A percentile compares a stretch with the other conserved stretches of the same genome.
Conservation (phyloP, 2,113 vertebrate genomes). For the Acrocephalus kingi region DNA sequence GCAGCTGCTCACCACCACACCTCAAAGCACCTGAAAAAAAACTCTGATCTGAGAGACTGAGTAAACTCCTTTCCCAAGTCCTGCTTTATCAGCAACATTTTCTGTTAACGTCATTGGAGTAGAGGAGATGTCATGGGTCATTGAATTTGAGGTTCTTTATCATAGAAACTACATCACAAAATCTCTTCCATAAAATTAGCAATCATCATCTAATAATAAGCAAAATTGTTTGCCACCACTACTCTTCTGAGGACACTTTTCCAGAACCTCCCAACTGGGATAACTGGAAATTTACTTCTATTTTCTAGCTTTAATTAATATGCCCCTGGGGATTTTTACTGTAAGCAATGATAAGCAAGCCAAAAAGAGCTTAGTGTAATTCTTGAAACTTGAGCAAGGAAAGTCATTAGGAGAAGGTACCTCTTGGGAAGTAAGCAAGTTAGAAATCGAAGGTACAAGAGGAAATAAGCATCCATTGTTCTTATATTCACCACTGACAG, state of each 20-base stretch:
- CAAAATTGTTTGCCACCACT: not conserved
- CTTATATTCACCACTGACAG: not conserved
- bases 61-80: not conserved
- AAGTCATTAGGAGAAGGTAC: conserved; percentile 2
- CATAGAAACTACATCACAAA: not conserved
- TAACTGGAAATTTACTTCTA: not conserved
- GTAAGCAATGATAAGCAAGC: not conserved
- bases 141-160: not conserved
- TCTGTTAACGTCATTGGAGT: not conserved
- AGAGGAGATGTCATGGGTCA: not conserved
- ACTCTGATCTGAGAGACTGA: not conserved
- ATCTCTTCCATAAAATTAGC: not conserved
- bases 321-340: not conserved
- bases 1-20: not conserved
- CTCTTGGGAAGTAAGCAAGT: conserved; percentile 37
- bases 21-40: not conserved
- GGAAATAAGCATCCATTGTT: conserved; percentile 14
- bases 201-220: not conserved
- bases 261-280: not conserved
- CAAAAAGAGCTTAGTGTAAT: conserved; percentile 29
- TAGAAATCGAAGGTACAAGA: not conserved
- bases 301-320: conserved; percentile 46
- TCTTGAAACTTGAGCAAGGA: conserved; percentile 4
- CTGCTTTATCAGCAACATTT: not conserved
- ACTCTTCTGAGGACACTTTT: not conserved